Percentiles rank a stretch among this genome's conserved stretches.
These are phyloP conservation scores for Xylota sylvarum DNA, from an alignment of 2,888 invertebrate genomes.

Conservation along the genomic window DNA sequence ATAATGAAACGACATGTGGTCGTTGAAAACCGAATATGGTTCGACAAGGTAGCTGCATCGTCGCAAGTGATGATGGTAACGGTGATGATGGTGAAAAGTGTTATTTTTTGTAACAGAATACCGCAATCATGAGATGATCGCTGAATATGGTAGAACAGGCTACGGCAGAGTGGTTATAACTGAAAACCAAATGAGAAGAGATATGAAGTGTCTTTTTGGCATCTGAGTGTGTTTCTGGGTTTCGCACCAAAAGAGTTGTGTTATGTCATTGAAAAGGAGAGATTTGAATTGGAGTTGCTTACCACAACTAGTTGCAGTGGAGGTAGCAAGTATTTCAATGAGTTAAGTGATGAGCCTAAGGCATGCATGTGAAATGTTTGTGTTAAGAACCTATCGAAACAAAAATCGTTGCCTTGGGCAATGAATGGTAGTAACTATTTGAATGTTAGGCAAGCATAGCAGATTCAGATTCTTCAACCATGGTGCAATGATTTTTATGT, in stretches of 20 bases:
- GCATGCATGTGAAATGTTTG: neutral
- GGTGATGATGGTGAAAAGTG: slow-evolving; percentile 21
- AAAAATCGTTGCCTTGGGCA: too few species aligned
- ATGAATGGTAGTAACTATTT: too few species aligned
- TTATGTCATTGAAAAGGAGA: slow-evolving; percentile 37
- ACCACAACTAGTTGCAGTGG: neutral
- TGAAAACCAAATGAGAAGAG: slow-evolving; percentile 3
- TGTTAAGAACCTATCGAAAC: too few species aligned
- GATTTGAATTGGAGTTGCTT: neutral
- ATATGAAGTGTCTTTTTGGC: neutral
- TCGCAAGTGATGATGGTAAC: slow-evolving; percentile 31
- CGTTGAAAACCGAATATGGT: slow-evolving; percentile 45
- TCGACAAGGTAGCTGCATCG: slow-evolving; percentile 47
- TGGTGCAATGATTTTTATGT: too few species aligned
- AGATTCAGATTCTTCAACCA: too few species aligned
- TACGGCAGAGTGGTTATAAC: slow-evolving; percentile 31
- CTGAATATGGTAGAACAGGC: slow-evolving; percentile 56
- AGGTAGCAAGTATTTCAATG: neutral
- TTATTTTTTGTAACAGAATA: slow-evolving; percentile 25
- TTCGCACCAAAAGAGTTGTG: neutral
- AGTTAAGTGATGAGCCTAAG: neutral
- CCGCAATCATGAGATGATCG: slow-evolving; percentile 31
- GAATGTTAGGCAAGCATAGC: too few species aligned
- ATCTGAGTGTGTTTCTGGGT: neutral
- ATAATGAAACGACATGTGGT: slow-evolving; percentile 20